A percentile compares a stretch with the other conserved stretches of the same genome.
Evolutionary conservation across 2,888 invertebrate species (phyloP).

Genomic region (Epinotia demarniana): DNA sequence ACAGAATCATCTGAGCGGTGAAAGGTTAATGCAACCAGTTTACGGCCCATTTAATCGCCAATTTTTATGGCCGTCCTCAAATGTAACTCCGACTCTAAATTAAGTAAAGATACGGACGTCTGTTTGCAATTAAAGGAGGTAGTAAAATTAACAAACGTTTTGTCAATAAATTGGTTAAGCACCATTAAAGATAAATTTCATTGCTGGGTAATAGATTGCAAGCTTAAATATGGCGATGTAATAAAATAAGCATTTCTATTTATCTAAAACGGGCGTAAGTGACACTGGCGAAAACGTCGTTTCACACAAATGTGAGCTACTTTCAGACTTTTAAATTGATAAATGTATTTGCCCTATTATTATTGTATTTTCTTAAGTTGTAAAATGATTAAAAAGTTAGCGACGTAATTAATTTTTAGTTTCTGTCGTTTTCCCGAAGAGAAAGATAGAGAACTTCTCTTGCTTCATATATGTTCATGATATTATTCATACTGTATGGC

Average conservation of each 20-base stretch:
- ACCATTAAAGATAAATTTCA: conserved; percentile 14
- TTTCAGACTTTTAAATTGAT: too few species aligned
- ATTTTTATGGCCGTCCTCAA: conserved; percentile 65
- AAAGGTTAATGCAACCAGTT: conserved; percentile 77
- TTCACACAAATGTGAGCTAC: too few species aligned
- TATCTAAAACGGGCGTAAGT: not conserved
- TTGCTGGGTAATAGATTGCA: conserved; percentile 2
- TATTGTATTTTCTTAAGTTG: too few species aligned
- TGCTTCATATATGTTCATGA: not conserved
- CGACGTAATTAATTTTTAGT: not conserved
- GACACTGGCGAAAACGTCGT: not conserved
- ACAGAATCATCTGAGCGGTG: conserved; percentile 65
- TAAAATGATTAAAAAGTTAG: not conserved
- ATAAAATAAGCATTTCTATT: not conserved
- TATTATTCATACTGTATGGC: not conserved
- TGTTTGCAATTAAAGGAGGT: conserved; percentile 43
- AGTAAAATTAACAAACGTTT: conserved; percentile 31
- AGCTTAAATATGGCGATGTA: not conserved
- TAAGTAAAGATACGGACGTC: conserved; percentile 64
- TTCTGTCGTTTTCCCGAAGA: not conserved
- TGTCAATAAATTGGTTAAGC: conserved; percentile 34
- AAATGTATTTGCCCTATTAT: too few species aligned
- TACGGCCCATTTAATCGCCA: conserved; percentile 69
- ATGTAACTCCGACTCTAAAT: conserved; percentile 70
- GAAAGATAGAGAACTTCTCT: not conserved